phyloP scores from a whole-genome alignment of 1,140 invertebrate species.

The Elysia chlorotica region DNA sequence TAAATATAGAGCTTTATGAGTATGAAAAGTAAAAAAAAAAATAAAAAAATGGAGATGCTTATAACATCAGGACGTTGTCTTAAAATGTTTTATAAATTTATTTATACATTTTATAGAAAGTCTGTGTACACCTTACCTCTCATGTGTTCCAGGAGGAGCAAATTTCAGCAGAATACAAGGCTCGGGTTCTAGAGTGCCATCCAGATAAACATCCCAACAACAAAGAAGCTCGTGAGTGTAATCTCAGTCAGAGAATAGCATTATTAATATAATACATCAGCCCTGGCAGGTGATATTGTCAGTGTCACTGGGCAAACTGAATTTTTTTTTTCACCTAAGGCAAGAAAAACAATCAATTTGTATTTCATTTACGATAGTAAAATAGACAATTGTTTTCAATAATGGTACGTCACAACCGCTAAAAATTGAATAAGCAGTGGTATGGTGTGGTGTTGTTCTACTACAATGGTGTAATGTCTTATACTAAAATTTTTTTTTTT shows the following conservation, averaged over 20 bases:
- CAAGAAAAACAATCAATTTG: no score
- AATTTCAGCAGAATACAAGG: constrained; percentile 88
- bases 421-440: no score
- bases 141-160: constrained; percentile 77
- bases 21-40: neutral
- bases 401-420: no score
- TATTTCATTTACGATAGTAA: no score
- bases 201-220: constrained; percentile 91
- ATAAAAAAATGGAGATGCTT: neutral
- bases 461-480: no score
- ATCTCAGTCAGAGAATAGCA: neutral
- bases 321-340: no score
- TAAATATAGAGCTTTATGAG: neutral
- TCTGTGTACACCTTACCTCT: no score
- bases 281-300: neutral
- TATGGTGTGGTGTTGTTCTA: no score
- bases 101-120: neutral
- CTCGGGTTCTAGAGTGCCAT: constrained; percentile 84
- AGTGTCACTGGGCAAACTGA: neutral
- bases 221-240: constrained; percentile 78
- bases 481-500: neutral
- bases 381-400: no score
- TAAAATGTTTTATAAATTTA: neutral
- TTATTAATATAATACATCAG: neutral
- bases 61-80: neutral